A percentile compares a stretch with the other conserved stretches of the same genome.
These are phyloP conservation scores for Danionella dracula DNA, from an alignment of 2,797 vertebrate genomes.

Conservation along the genomic window DNA sequence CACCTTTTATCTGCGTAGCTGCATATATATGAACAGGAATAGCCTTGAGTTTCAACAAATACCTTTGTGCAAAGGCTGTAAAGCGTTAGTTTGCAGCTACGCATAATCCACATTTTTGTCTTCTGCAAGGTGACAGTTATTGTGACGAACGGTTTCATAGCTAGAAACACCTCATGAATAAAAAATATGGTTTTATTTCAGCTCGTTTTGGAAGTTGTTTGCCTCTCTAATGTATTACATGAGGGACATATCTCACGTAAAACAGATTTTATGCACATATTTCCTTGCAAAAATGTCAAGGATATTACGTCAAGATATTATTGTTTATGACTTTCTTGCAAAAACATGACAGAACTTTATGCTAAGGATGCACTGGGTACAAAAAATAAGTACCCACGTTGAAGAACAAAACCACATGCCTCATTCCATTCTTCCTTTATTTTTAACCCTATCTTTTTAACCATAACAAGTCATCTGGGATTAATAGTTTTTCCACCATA, in stretches of 20 bases:
- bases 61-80: neutral
- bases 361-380: neutral
- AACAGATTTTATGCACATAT: neutral
- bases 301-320: too few relatives aligned
- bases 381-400: too few relatives aligned
- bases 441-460: too few relatives aligned
- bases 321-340: too few relatives aligned
- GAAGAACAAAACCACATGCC: too few relatives aligned
- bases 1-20: neutral
- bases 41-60: constrained; percentile 1
- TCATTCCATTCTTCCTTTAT: too few relatives aligned
- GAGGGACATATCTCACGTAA: constrained; percentile 16
- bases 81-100: constrained; percentile 25
- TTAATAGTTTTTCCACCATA: too few relatives aligned
- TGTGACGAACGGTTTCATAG: constrained; percentile 26
- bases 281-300: neutral
- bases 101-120: neutral
- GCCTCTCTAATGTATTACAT: constrained; percentile 11
- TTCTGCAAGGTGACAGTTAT: constrained; percentile 36
- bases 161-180: constrained; percentile 40
- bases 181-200: constrained; percentile 29
- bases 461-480: too few relatives aligned
- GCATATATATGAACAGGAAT: neutral
- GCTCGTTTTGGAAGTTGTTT: constrained; percentile 18
- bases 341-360: too few relatives aligned